Conservation (phyloP, 2,113 vertebrate species). For the Archilochus colubris region DNA sequence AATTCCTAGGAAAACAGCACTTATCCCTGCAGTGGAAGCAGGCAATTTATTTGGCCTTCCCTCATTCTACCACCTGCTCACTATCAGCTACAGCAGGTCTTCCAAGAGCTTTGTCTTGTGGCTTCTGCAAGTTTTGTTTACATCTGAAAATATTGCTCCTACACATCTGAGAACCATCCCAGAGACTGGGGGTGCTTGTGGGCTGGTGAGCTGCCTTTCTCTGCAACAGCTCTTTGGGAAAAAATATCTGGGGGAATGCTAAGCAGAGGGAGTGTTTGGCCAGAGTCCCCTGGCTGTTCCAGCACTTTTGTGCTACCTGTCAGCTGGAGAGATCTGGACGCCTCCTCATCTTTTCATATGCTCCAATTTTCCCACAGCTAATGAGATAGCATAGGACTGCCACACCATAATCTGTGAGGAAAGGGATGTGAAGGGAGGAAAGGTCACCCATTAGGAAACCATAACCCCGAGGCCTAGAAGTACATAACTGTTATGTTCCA, state of each 20-base stretch:
- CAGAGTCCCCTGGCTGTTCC: background rate
- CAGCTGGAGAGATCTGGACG: background rate
- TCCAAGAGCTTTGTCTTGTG: background rate
- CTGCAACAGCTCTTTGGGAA: background rate
- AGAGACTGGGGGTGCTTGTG: background rate
- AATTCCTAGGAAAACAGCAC: background rate
- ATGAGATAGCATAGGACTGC: background rate
- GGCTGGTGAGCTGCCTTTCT: background rate
- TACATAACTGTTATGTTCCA: background rate
- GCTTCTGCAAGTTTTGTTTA: background rate
- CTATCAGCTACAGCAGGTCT: background rate
- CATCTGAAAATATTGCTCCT: background rate
- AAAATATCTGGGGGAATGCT: background rate
- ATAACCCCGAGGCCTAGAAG: background rate
- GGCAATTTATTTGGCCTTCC: background rate
- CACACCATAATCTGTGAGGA: background rate
- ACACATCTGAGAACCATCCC: background rate
- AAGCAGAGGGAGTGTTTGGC: background rate
- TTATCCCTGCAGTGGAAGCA: slow-evolving; percentile 1
- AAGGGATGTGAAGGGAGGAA: background rate
- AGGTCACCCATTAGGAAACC: background rate
- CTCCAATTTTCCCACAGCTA: background rate
- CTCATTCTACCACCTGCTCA: slow-evolving; percentile 20
- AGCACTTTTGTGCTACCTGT: slow-evolving; percentile 5
- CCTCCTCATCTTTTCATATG: background rate